Conservation (phyloP, 2,888 invertebrate genomes). For the Acrocera orbiculus region DNA sequence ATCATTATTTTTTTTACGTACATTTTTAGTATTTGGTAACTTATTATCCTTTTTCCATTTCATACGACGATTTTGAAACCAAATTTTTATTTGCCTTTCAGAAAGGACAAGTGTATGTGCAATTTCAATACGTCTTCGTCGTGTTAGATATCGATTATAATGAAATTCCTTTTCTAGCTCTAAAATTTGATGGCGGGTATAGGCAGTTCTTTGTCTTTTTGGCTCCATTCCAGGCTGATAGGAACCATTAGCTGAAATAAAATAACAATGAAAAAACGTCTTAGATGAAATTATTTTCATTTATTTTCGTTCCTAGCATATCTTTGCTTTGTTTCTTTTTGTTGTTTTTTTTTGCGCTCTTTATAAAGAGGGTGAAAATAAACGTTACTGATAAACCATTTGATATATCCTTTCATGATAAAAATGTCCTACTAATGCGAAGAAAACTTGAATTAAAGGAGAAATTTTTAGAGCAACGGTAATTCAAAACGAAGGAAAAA, state of each 20-base stretch:
- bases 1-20: constrained; percentile 40
- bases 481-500: constrained; percentile 14
- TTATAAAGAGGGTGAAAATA: no score
- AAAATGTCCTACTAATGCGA: no score
- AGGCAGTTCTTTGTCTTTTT: constrained; percentile 89
- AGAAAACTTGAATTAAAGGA: no score
- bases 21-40: constrained; percentile 41
- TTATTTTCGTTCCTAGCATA: no score
- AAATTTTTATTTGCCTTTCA: constrained; percentile 78
- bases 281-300: no score
- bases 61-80: constrained; percentile 75
- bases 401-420: no score
- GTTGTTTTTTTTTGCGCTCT: no score
- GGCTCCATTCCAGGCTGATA: constrained; percentile 89
- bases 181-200: constrained; percentile 93
- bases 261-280: constrained; percentile 10
- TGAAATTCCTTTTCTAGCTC: constrained; percentile 97
- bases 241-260: constrained; percentile 56
- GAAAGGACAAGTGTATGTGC: constrained; percentile 89
- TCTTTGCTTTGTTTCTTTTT: no score
- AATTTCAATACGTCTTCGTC: constrained; percentile 90
- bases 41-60: constrained; percentile 65
- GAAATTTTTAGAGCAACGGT: constrained; percentile 10
- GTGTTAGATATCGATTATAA: constrained; percentile 89
- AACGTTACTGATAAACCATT: no score